These are phyloP conservation scores for Enteromius radiatus DNA, from an alignment of 2,797 vertebrate genomes.

Conservation along the genomic window DNA sequence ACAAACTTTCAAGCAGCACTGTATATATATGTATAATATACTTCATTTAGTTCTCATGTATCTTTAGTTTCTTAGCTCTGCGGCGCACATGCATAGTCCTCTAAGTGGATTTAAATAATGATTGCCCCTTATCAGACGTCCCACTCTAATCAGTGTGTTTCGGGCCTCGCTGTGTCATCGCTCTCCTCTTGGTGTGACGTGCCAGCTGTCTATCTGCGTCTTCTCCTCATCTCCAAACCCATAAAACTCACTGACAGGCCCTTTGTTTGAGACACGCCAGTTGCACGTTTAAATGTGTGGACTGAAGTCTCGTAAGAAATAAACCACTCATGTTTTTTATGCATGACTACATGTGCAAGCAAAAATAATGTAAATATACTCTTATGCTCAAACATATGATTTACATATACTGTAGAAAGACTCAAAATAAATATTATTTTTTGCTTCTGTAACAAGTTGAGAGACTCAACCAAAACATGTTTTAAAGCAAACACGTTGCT, in stretches of 20 bases:
- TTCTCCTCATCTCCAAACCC: constrained; percentile 42
- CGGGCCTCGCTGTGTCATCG: constrained; percentile 27
- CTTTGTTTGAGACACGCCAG: constrained; percentile 27
- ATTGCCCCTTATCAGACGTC: constrained; percentile 53
- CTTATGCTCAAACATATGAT: neutral
- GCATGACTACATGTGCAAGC: constrained; percentile 16
- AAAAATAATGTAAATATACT: constrained; percentile 38
- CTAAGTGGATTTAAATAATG: constrained; percentile 60
- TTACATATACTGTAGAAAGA: constrained; percentile 6
- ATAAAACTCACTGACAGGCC: constrained; percentile 42
- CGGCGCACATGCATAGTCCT: constrained; percentile 1
- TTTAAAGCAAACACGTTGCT: constrained; percentile 17
- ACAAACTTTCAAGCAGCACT: too few relatives aligned
- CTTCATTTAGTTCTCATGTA: constrained; percentile 2
- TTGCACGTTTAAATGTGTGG: neutral
- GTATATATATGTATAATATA: too few relatives aligned
- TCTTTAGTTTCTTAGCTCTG: neutral
- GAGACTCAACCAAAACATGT: constrained; percentile 29
- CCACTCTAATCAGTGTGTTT: constrained; percentile 55
- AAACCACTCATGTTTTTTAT: neutral
- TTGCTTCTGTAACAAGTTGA: constrained; percentile 20
- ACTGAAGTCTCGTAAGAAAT: neutral
- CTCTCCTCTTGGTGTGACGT: constrained; percentile 5
- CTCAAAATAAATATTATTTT: constrained; percentile 34
- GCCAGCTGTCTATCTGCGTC: constrained; percentile 12